These are phyloP conservation scores for Listronotus bonariensis DNA, from an alignment of 1,140 invertebrate species.

Conservation along the genomic window DNA sequence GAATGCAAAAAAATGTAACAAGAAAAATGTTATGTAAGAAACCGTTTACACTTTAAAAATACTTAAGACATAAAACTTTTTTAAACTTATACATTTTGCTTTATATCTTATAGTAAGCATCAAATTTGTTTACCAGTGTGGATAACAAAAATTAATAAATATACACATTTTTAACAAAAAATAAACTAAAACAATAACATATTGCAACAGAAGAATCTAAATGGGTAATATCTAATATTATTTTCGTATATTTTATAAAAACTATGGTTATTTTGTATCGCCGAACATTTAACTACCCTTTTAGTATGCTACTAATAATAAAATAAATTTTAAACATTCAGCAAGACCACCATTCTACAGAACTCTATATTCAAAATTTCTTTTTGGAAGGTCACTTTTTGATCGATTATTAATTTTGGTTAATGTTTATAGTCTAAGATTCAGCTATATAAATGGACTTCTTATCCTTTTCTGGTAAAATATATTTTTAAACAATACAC, in stretches of 20 bases:
- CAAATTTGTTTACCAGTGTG: too few relatives aligned
- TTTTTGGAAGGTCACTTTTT: conserved; percentile 39
- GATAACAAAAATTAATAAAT: background rate
- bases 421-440: too few relatives aligned
- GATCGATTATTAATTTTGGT: conserved; percentile 24
- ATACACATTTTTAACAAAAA: conserved; percentile 12
- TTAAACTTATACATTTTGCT: too few relatives aligned
- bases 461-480: too few relatives aligned
- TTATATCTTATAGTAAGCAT: too few relatives aligned
- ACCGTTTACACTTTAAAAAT: too few relatives aligned
- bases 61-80: too few relatives aligned
- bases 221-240: conserved; percentile 15
- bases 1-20: too few relatives aligned
- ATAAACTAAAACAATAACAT: conserved; percentile 14
- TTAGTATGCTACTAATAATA: conserved; percentile 39
- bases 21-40: too few relatives aligned
- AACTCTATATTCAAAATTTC: conserved; percentile 28
- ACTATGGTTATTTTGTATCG: conserved; percentile 21
- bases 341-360: conserved; percentile 30
- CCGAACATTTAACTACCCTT: conserved; percentile 35
- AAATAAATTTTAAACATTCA: conserved; percentile 39
- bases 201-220: conserved; percentile 33
- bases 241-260: conserved; percentile 37
- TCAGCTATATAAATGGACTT: too few relatives aligned
- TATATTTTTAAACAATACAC: too few relatives aligned